Evolutionary conservation across 1,140 invertebrate species (phyloP).

Genomic region (Pantala flavescens): DNA sequence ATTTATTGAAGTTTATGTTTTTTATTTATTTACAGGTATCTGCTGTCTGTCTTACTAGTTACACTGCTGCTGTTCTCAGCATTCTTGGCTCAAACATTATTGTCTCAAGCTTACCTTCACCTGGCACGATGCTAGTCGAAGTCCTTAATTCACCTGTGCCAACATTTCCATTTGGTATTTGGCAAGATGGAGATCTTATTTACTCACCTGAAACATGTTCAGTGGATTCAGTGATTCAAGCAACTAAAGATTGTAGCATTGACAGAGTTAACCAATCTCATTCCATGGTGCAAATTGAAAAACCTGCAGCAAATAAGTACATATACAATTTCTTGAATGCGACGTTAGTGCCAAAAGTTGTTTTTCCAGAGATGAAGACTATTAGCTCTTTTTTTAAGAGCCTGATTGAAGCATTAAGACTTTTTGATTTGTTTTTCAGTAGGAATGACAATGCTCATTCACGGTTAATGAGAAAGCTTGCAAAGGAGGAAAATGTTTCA

Average conservation of each 20-base stretch:
- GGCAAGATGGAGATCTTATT: too few species aligned
- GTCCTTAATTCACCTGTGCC: too few species aligned
- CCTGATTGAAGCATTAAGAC: not conserved
- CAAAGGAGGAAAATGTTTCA: not conserved
- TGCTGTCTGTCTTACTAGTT: slow-evolving; percentile 54
- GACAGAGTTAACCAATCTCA: not conserved
- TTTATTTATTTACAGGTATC: slow-evolving; percentile 38
- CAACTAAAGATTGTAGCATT: not conserved
- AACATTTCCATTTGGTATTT: too few species aligned
- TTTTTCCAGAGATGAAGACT: not conserved
- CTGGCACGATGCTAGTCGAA: not conserved
- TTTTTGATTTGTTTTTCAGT: not conserved
- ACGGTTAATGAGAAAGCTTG: not conserved
- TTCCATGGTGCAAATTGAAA: not conserved
- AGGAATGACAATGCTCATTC: not conserved
- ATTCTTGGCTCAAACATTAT: slow-evolving; percentile 57
- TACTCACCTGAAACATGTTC: not conserved
- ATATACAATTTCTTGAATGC: not conserved
- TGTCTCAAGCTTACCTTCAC: not conserved
- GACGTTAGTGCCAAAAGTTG: not conserved
- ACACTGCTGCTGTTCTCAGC: slow-evolving; percentile 57
- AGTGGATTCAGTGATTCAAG: not conserved
- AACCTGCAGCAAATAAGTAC: not conserved
- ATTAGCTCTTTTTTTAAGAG: not conserved
- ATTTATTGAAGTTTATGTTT: not conserved